Evolutionary conservation across 2,113 vertebrate genomes (phyloP), one percentile per base, ranked within the genome.

Genomic region (Hippoglossus stenolepis): DNA sequence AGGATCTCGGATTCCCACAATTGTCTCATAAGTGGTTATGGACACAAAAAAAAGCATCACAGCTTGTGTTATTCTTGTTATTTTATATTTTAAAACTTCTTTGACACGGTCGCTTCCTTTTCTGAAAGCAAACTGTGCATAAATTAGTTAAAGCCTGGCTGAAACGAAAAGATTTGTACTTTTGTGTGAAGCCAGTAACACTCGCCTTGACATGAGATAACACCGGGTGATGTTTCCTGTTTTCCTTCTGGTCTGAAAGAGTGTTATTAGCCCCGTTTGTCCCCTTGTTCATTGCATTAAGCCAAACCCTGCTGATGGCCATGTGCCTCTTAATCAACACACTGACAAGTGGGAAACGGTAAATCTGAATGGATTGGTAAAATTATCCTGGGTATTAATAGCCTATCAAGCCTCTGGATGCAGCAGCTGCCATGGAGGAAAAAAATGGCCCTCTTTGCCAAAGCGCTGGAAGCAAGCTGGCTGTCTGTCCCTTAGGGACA

Each of bases 361-460:
- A 94, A 93, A 94, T 93, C 85, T 86, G 91, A 94, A 94, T 92
- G 86, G 91, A 94, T 93, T 87, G 92, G 90, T 93, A 89, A 92
- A 94, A 95, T 95, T 93, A 94, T 89, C 92, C 71, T 4, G 84
- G 78, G 89, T 92, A 95, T 94, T 94, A 94, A 93, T 91, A 93
- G 93, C 88, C 92, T 86, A 91, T 93, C 93, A 93, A 91, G 91
- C 90, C 91, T 90, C 87, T 90, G 93, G 93, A 94, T 81, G 92
- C 91, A 89, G 93, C 93, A 94, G 93, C 92, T 94, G 93, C 91
- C 91, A 86, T 66, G 79, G 66, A 85, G 70, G 21, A 81, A 90
- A 88, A 85, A 88, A 85, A 80, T 56, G 73, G 77, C 71, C 74
- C 64, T 58, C 79, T 84, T 87, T 93, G 93, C 92, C 93, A 94